Percentiles rank a stretch among this genome's conserved stretches.
phyloP scores from a whole-genome alignment of 2,797 vertebrate species.

The Betta splendens region DNA sequence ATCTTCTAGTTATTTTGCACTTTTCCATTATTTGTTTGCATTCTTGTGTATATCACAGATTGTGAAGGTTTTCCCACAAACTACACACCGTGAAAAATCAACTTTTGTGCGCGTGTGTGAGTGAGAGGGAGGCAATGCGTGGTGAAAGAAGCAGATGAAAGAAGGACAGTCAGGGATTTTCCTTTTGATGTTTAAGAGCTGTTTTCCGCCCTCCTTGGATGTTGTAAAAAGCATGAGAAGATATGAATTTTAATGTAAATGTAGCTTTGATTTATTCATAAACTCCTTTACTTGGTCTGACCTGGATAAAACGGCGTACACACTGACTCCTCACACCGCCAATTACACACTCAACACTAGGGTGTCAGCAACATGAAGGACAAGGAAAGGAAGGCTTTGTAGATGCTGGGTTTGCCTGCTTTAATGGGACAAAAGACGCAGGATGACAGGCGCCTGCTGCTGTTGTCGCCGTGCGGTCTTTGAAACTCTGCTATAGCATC shows the following conservation, averaged over 20 bases:
- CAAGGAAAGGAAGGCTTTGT: background rate
- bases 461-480: background rate
- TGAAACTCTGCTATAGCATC: background rate
- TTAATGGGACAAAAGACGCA: constrained; percentile 12
- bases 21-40: constrained; percentile 1
- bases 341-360: constrained; percentile 5
- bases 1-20: too few relatives aligned
- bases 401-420: constrained; percentile 9
- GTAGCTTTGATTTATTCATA: constrained; percentile 74
- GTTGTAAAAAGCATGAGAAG: constrained; percentile 58
- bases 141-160: constrained; percentile 26
- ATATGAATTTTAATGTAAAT: constrained; percentile 72
- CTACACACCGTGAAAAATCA: background rate
- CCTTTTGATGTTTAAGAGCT: constrained; percentile 55
- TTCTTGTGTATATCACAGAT: background rate
- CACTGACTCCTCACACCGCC: background rate
- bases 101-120: background rate
- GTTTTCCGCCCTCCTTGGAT: constrained; percentile 25
- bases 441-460: constrained; percentile 3
- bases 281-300: constrained; percentile 51
- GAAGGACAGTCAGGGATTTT: constrained; percentile 9
- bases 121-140: background rate
- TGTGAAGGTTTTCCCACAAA: constrained; percentile 14
- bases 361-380: constrained; percentile 27
- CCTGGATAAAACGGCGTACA: constrained; percentile 46